Conservation (phyloP, 2,888 invertebrate species). For the Cremastinae sp. region DNA sequence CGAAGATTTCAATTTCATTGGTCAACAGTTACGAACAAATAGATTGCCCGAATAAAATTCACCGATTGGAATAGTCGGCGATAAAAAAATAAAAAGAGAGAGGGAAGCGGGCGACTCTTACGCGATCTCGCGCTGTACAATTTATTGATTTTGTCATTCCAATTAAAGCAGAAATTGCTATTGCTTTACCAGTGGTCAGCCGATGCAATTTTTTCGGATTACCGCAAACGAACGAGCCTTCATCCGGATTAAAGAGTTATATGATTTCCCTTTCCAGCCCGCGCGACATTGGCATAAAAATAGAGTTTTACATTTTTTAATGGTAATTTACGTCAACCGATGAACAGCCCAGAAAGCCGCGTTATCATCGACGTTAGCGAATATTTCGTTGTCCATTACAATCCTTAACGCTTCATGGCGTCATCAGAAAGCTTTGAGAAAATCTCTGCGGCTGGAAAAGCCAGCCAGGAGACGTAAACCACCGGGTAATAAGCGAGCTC, state of each 20-base stretch:
- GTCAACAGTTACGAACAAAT: slow-evolving; percentile 6
- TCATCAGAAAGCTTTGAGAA: slow-evolving; percentile 25
- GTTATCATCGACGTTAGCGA: slow-evolving; percentile 3
- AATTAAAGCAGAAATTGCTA: slow-evolving; percentile 55
- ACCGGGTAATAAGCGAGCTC: slow-evolving; percentile 27
- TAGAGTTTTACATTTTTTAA: slow-evolving; percentile 31
- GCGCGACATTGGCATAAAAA: slow-evolving; percentile 19
- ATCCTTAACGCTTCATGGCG: not conserved
- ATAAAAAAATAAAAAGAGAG: too few relatives aligned
- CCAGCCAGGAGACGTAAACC: slow-evolving; percentile 17
- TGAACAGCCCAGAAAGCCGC: not conserved
- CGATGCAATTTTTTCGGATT: slow-evolving; percentile 59
- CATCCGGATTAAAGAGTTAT: slow-evolving; percentile 56
- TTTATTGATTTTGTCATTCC: slow-evolving; percentile 58
- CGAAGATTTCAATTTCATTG: slow-evolving; percentile 7
- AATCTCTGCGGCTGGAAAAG: slow-evolving; percentile 24
- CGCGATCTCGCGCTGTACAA: slow-evolving; percentile 39
- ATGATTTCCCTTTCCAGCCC: slow-evolving; percentile 31
- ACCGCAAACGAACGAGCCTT: slow-evolving; percentile 55
- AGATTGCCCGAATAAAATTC: not conserved
- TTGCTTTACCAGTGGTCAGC: slow-evolving; percentile 41
- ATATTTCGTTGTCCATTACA: slow-evolving; percentile 39
- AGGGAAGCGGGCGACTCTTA: not conserved
- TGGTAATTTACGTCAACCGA: slow-evolving; percentile 15
- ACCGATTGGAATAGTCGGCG: not conserved